Percentiles rank a stretch among this genome's conserved stretches.
These are phyloP conservation scores for Glandiceps talaboti DNA, from an alignment of 53 echinoderm and acorn worm species.

Conservation along the genomic window DNA sequence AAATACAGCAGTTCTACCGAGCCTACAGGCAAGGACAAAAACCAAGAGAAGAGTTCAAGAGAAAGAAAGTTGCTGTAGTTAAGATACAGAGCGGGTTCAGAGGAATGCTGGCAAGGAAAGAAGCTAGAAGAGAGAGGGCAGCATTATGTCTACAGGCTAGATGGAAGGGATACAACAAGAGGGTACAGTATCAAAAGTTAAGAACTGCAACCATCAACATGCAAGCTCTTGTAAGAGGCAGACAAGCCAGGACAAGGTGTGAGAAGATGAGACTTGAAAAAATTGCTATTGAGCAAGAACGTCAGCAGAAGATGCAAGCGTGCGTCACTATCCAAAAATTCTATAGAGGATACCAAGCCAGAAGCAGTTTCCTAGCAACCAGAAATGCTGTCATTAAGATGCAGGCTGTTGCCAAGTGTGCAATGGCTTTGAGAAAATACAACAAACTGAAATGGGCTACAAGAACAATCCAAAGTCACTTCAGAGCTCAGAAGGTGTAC, in stretches of 20 bases:
- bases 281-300: too few species aligned
- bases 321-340: too few species aligned
- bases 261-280: too few species aligned
- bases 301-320: too few species aligned
- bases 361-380: constrained; percentile 14
- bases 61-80: constrained; percentile 19
- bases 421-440: constrained; percentile 19
- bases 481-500: constrained; percentile 29
- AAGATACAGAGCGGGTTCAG: constrained; percentile 54
- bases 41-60: constrained; percentile 1
- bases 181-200: not conserved
- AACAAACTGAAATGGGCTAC: constrained; percentile 15
- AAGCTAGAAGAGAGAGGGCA: constrained; percentile 17
- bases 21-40: not conserved
- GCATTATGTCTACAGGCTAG: constrained; percentile 2
- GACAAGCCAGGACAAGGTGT: not conserved
- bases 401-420: constrained; percentile 50
- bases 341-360: constrained; percentile 24
- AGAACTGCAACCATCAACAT: not conserved
- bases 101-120: constrained; percentile 48
- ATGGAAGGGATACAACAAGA: not conserved
- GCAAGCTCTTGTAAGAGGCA: not conserved
- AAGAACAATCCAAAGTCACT: constrained; percentile 26
- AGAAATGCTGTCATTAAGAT: constrained; percentile 36
- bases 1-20: not conserved